Percentiles rank a stretch among this genome's conserved stretches.
phyloP scores from a whole-genome alignment of 2,113 vertebrate genomes.

The Mionectes macconnelli region DNA sequence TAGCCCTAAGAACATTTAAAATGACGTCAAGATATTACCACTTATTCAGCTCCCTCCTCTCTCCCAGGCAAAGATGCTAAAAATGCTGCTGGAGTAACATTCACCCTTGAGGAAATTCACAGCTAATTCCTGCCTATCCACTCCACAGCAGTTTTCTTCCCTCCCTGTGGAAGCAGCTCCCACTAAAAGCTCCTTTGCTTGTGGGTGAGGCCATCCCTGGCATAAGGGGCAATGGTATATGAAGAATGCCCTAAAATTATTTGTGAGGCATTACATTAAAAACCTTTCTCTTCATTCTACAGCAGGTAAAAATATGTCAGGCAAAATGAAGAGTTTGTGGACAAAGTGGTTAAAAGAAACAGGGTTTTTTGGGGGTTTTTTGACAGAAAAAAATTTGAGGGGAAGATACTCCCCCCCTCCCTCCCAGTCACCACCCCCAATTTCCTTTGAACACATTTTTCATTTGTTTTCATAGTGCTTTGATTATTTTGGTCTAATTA shows the following conservation, averaged over 20 bases:
- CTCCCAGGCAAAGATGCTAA: background rate
- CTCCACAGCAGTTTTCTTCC: background rate
- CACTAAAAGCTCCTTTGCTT: background rate
- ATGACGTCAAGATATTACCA: background rate
- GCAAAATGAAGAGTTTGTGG: background rate
- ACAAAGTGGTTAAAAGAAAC: background rate
- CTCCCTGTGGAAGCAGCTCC: background rate
- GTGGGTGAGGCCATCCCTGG: background rate
- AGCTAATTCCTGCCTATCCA: background rate
- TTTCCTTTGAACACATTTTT: background rate
- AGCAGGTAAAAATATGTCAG: background rate
- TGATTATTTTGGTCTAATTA: background rate
- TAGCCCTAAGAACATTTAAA: background rate
- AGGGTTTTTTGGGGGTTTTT: background rate
- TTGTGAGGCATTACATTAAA: background rate
- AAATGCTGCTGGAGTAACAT: background rate
- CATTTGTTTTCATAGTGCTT: background rate
- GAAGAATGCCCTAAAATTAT: background rate
- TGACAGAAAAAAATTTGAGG: background rate
- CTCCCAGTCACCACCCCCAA: background rate
- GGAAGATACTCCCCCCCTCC: background rate
- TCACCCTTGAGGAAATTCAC: background rate
- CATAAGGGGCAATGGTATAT: background rate
- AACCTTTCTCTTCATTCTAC: background rate
- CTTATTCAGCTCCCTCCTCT: background rate